phyloP scores from a whole-genome alignment of 1,140 invertebrate species.

The Drepana arcuata region DNA sequence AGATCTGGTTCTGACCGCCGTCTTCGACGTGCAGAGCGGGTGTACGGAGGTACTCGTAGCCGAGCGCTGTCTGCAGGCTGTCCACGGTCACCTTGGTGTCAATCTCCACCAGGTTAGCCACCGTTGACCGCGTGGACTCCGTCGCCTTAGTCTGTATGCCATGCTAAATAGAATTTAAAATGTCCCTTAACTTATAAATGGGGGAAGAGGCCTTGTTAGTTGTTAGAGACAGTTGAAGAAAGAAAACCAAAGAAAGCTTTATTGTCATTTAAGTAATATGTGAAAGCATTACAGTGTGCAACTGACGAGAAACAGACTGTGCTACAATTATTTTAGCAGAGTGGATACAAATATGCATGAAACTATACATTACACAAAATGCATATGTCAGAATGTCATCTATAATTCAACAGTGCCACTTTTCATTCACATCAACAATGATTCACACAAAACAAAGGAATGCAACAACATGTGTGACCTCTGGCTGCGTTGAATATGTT shows the following conservation, averaged over 20 bases:
- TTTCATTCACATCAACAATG: constrained; percentile 17
- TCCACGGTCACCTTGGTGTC: constrained; percentile 80
- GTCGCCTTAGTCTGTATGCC: constrained; percentile 84
- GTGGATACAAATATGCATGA: too few species aligned
- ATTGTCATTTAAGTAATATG: neutral
- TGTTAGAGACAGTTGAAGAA: neutral
- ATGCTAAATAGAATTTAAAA: constrained; percentile 65
- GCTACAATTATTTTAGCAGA: too few species aligned
- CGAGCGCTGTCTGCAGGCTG: constrained; percentile 79
- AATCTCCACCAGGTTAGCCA: constrained; percentile 84
- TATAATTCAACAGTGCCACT: constrained; percentile 3
- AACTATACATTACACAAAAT: too few species aligned
- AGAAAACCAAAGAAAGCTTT: neutral
- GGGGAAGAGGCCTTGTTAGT: constrained; percentile 7
- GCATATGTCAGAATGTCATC: neutral
- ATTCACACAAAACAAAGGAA: constrained; percentile 20
- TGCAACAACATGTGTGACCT: constrained; percentile 12
- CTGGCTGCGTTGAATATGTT: constrained; percentile 26
- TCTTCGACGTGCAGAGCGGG: constrained; percentile 77
- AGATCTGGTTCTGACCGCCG: constrained; percentile 77
- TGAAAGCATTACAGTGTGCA: too few species aligned
- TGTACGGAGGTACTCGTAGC: constrained; percentile 87
- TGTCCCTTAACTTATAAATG: constrained; percentile 39
- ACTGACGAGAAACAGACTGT: too few species aligned
- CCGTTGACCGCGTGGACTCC: constrained; percentile 82